Conservation (phyloP, 2,797 vertebrate species). For the Borostomias antarcticus region DNA sequence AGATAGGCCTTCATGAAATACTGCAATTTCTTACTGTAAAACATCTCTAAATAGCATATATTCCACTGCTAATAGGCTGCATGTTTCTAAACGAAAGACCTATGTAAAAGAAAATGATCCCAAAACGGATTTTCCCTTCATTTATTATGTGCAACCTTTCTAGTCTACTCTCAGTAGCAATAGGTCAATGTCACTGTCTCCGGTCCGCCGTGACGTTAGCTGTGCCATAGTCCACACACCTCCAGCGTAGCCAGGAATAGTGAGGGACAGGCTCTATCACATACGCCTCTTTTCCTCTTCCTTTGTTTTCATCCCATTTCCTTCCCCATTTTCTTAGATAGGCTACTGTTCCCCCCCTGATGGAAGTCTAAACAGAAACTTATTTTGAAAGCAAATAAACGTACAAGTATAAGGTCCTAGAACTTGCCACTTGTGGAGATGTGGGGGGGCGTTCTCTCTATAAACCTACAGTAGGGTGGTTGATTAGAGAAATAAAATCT, state of each 20-base stretch:
- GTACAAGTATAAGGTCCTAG: conserved; percentile 53
- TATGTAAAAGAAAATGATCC: no score
- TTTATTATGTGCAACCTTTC: no score
- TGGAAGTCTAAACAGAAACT: conserved; percentile 77
- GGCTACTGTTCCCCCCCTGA: conserved; percentile 54
- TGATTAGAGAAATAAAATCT: not conserved
- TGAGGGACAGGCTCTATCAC: conserved; percentile 68
- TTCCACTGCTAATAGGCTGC: not conserved
- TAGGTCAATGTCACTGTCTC: conserved; percentile 29
- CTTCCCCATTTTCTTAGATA: conserved; percentile 82
- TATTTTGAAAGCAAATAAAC: conserved; percentile 76
- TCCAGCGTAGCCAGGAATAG: conserved; percentile 64
- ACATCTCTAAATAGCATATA: not conserved
- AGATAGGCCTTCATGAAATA: no score
- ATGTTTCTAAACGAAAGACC: not conserved
- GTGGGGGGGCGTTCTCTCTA: no score
- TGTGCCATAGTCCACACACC: conserved; percentile 65
- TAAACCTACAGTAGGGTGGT: no score
- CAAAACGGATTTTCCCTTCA: no score
- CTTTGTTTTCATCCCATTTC: conserved; percentile 80
- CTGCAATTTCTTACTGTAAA: not conserved
- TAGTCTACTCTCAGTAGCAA: no score
- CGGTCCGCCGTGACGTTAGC: conserved; percentile 30
- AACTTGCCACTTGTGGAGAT: conserved; percentile 31
- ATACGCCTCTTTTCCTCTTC: conserved; percentile 77